Evolutionary conservation across 2,888 invertebrate genomes (phyloP).

Genomic region (Orthosia gothica): DNA sequence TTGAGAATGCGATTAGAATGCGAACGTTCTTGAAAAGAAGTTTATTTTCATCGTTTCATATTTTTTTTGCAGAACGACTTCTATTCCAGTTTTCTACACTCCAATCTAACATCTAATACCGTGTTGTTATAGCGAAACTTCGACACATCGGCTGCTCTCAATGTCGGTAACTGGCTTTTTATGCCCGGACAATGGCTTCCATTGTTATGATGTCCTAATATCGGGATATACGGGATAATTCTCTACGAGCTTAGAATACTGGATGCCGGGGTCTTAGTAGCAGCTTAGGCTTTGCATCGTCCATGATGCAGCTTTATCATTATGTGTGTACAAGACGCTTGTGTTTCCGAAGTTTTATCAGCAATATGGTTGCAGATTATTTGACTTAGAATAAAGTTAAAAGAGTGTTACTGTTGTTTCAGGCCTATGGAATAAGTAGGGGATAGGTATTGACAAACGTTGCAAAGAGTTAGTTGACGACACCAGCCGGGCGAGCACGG

Average conservation of each 20-base stretch:
- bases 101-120: conserved; percentile 31
- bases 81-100: conserved; percentile 34
- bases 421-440: too few relatives aligned
- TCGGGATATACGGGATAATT: conserved; percentile 37
- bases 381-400: not conserved
- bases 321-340: not conserved
- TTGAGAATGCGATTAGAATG: too few relatives aligned
- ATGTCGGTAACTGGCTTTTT: conserved; percentile 41
- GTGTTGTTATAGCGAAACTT: conserved; percentile 48
- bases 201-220: conserved; percentile 56
- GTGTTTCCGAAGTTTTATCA: too few relatives aligned
- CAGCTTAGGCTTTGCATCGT: not conserved
- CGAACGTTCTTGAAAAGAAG: too few relatives aligned
- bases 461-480: too few relatives aligned
- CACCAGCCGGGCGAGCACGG: too few relatives aligned
- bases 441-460: too few relatives aligned
- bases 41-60: too few relatives aligned
- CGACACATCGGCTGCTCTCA: conserved; percentile 42
- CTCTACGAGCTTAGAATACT: conserved; percentile 9
- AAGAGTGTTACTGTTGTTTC: not conserved
- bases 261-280: not conserved
- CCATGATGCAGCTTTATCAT: not conserved
- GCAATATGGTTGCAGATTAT: not conserved
- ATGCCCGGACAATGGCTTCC: conserved; percentile 42
- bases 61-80: not conserved